Base-by-base conservation (phyloP, 2,797 vertebrate species). In the Xenops minutus region DNA sequence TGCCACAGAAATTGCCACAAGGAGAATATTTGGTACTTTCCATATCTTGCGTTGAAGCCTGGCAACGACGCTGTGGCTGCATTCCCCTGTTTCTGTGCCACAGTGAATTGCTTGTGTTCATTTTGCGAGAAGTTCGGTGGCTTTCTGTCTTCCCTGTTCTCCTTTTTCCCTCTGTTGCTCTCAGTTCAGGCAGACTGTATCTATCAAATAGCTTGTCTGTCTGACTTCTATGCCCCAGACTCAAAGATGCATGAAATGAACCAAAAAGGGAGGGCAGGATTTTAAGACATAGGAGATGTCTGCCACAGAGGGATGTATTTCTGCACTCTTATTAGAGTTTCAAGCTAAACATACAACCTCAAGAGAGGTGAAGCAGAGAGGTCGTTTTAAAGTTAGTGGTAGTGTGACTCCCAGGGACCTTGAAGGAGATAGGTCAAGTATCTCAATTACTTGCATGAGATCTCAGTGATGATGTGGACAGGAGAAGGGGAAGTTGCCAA, bases 181-280 rank as follows among this genome's bases (percentile, higher is more conserved):
- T 86, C 77, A 58, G 0, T 39, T 26, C 20, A 46, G 59, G 56
- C 58, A 15, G 10, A 39, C 6, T 3, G 3, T 54, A 64, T 77
- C 51, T 80, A 23, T 95, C 52, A n/a, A 39, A 14, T 71, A 75
- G 16, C 58, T 72, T 68, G 59, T n/a, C 20, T 74, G 37, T 23
- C 36, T 56, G 61, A 58, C 32, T 67, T 72, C 41, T 55, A 39
- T 85, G 80, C 36, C 59, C 41, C 30, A 43, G 49, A 78, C 64
- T 56, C 49, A 16, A 85, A 93, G 81, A 83, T 44, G 56, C 75
- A 77, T 96, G 73, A 92, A 95, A 88, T 90, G 23, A 95, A 81
- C 49, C 12, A 36, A 85, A 83, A 77, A 87, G 86, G 68, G 84
- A 91, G 78, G 86, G 37, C 41, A 61, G 58, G 68, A 41, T 95